These are phyloP conservation scores for Gonioctena quinquepunctata DNA, from an alignment of 1,140 invertebrate species.

Conservation along the genomic window DNA sequence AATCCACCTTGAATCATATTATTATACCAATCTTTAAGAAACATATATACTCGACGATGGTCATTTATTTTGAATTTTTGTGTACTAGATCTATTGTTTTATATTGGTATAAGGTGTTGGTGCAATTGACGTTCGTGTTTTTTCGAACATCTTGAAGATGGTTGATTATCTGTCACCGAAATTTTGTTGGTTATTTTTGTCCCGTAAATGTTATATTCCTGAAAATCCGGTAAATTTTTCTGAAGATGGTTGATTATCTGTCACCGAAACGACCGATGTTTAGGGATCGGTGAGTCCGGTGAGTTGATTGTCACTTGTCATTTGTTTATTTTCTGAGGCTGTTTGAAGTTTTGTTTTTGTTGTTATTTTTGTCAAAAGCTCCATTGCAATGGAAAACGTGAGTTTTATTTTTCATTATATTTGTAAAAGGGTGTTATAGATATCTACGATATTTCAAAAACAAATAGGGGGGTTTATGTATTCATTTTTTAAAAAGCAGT, in stretches of 20 bases:
- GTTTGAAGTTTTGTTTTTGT: neutral
- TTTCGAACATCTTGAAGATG: too few relatives aligned
- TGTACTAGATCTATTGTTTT: too few relatives aligned
- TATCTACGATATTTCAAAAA: neutral
- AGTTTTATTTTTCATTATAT: neutral
- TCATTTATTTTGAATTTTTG: too few relatives aligned
- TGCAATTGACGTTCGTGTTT: too few relatives aligned
- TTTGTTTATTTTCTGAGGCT: neutral
- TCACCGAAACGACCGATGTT: neutral
- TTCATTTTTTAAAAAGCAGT: neutral
- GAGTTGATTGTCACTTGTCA: neutral
- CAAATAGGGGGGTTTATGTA: neutral
- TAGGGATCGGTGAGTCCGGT: neutral
- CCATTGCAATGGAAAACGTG: neutral
- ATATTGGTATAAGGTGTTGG: too few relatives aligned
- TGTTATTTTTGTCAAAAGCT: neutral
- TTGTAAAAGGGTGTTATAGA: neutral
- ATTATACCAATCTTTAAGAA: too few relatives aligned
- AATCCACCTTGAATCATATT: too few relatives aligned
- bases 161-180: neutral
- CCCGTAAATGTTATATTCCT: too few relatives aligned
- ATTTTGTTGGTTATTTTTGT: too few relatives aligned
- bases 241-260: neutral
- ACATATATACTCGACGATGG: too few relatives aligned
- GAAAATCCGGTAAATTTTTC: too few relatives aligned